Evolutionary conservation across 2,888 invertebrate genomes (phyloP).

Genomic region (Tridacna gigas): DNA sequence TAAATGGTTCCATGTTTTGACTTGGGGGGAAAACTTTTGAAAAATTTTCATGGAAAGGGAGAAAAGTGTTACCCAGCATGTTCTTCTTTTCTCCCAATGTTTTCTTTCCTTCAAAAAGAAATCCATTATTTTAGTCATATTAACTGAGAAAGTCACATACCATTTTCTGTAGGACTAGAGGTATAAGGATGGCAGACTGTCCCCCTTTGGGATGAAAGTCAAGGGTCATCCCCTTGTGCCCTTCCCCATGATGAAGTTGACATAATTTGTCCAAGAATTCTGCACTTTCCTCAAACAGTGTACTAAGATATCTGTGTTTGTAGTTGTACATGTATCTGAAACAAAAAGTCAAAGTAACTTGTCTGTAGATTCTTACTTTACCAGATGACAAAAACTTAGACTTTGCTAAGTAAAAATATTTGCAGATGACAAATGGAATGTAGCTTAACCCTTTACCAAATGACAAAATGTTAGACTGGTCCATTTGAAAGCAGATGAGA

Average conservation of each 20-base stretch:
- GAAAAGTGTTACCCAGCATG: no score
- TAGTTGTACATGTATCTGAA: constrained; percentile 69
- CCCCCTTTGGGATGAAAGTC: constrained; percentile 62
- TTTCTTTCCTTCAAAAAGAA: no score
- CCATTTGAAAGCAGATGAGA: no score
- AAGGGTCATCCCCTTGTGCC: constrained; percentile 30
- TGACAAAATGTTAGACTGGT: no score
- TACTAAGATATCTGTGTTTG: constrained; percentile 67
- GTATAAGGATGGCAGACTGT: constrained; percentile 63
- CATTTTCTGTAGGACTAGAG: constrained; percentile 60
- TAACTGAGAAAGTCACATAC: constrained; percentile 38
- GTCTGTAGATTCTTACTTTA: no score
- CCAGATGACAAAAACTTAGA: background rate
- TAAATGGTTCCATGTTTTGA: no score
- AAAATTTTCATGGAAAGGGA: no score
- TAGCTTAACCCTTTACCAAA: no score
- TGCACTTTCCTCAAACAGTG: constrained; percentile 68
- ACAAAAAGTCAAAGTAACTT: background rate
- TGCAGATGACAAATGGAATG: background rate
- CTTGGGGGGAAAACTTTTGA: no score
- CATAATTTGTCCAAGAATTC: constrained; percentile 50
- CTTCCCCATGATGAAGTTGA: constrained; percentile 24
- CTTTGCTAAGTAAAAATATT: background rate
- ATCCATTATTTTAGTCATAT: no score
- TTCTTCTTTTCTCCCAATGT: no score